A percentile compares a stretch with the other conserved stretches of the same genome.
Conservation (phyloP, 2,113 vertebrate species). For the Hydropotes inermis region DNA sequence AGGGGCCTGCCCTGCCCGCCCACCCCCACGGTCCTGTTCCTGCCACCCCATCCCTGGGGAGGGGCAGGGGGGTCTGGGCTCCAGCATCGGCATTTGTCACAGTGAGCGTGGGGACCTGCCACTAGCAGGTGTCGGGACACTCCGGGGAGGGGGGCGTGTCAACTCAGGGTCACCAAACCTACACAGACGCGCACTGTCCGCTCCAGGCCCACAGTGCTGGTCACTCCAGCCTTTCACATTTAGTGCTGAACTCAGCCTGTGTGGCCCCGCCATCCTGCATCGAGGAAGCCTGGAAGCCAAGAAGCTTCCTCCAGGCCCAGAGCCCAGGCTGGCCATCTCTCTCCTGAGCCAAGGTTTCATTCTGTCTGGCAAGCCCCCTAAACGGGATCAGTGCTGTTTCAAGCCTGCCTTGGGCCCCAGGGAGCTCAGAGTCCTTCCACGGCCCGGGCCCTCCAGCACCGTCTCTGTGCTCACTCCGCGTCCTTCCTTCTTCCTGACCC, state of each 20-base stretch:
- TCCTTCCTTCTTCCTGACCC: background rate
- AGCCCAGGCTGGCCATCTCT: no score
- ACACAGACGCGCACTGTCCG: rapidly evolving
- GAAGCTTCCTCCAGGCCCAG: background rate
- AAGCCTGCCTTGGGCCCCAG: background rate
- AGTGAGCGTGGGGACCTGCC: background rate
- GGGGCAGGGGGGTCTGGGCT: background rate
- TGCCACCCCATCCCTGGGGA: background rate
- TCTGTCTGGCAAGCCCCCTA: rapidly evolving
- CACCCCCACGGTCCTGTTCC: rapidly evolving
- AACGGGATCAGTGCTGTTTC: rapidly evolving
- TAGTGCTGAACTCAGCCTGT: background rate
- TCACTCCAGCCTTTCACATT: background rate
- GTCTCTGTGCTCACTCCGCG: background rate
- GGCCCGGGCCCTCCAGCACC: rapidly evolving
- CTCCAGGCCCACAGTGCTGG: background rate
- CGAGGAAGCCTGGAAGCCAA: background rate
- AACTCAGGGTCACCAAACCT: background rate
- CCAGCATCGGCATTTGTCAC: background rate
- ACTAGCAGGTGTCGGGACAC: rapidly evolving
- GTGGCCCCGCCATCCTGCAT: background rate
- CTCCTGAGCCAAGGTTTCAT: background rate
- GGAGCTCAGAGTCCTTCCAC: background rate
- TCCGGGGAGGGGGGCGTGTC: rapidly evolving
- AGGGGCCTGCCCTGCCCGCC: background rate